Evolutionary conservation across 1,140 invertebrate genomes (phyloP), one percentile per base, ranked within the genome.

Genomic region (Neodiprion fabricii): DNA sequence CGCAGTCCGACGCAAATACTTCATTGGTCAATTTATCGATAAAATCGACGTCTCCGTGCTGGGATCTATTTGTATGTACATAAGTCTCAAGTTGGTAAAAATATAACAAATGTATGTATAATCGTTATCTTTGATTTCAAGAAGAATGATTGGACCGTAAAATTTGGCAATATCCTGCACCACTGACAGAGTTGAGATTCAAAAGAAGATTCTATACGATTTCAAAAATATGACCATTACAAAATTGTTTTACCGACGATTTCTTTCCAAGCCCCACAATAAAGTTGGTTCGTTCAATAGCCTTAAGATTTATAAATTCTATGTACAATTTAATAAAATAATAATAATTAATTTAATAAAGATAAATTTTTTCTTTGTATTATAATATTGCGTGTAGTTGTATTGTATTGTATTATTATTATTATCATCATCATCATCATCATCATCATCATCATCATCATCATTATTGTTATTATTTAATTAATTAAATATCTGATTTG

Each of bases 261-360:
- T 61, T 14, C 53, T 61, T 9, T 61, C 53, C 53, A 14, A 17
- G 53, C 4, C 9, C 11, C n/a, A 61, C n/a, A 61, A 70, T 48
- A 72, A 50, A 67, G 73, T 78, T 78, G 73, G 67, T 76, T 73
- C 61, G 78, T 74, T 77, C 72, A 77, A 79, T 82, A 83, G 70
- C 77, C 78, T 79, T 84, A 83, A 72, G 79, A 85, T 77, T 79
- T 79, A 75, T 82, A 85, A 82, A 83, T 72, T 81, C 82, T 86
- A 85, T 86, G 80, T 86, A 85, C 84, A 85, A 72, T 81, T 79
- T 84, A 82, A 81, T 85, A 85, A 85, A 86, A 85, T 85, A 83
- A 83, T 81, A 85, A 84, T 81, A 40, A 61, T 61, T 61, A 84
- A 83, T 86, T 82, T 83, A 82, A 77, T 83, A 83, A 61, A 61